These are phyloP conservation scores for Chelon auratus DNA, from an alignment of 2,797 vertebrate species.

Conservation along the genomic window DNA sequence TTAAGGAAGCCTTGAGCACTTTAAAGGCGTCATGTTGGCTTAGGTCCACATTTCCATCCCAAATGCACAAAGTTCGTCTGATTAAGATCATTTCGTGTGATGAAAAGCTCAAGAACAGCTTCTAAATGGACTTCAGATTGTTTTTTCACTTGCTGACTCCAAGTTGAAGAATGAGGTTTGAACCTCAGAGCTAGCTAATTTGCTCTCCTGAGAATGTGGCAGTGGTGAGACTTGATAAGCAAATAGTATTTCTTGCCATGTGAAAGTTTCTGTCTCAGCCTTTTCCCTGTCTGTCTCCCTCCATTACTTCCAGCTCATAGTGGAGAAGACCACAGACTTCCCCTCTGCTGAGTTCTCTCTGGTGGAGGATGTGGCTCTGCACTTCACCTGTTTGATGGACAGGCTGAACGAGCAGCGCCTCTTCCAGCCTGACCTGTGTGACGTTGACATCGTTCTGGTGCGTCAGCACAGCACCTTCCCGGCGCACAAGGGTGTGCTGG, in stretches of 20 bases:
- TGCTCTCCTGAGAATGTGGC: background rate
- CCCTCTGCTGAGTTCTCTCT: slow-evolving; percentile 94
- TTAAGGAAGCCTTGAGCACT: background rate
- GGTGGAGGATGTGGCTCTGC: slow-evolving; percentile 96
- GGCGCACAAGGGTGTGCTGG: slow-evolving; percentile 96
- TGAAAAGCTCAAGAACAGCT: background rate
- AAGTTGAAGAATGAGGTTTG: background rate
- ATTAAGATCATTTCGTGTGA: background rate
- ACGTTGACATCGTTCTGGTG: slow-evolving; percentile 96
- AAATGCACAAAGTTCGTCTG: too few species aligned
- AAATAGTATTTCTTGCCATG: background rate
- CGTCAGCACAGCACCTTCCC: slow-evolving; percentile 96
- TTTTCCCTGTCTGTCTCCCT: slow-evolving; percentile 9
- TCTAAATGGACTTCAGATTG: background rate
- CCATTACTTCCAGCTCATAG: slow-evolving; percentile 89
- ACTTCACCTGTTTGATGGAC: slow-evolving; percentile 98
- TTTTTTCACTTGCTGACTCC: background rate
- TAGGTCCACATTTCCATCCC: background rate
- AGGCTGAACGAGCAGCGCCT: slow-evolving; percentile 96
- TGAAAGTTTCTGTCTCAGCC: background rate
- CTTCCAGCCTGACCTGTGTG: slow-evolving; percentile 95
- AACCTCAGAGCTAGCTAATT: background rate
- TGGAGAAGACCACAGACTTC: slow-evolving; percentile 96
- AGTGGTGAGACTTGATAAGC: background rate
- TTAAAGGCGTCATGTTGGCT: background rate